Evolutionary conservation across 2,113 vertebrate genomes (phyloP).

Genomic region (Platysternon megacephalum): DNA sequence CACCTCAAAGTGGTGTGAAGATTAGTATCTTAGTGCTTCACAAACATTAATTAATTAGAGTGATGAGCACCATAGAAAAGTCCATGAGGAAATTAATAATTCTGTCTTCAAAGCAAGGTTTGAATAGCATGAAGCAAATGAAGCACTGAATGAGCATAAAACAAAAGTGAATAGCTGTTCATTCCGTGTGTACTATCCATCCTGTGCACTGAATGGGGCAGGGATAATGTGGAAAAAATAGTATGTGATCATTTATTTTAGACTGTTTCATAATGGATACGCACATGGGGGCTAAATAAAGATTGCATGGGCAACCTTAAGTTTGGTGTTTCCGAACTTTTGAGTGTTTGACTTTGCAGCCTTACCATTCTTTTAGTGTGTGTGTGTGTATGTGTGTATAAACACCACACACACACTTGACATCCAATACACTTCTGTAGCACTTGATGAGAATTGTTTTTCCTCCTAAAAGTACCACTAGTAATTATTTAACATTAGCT

Average conservation of each 20-base stretch:
- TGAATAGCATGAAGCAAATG: background rate
- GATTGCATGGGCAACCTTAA: background rate
- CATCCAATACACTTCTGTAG: background rate
- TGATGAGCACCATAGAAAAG: background rate
- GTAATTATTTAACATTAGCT: conserved; percentile 56
- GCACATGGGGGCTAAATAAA: background rate
- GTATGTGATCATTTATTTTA: background rate
- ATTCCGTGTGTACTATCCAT: conserved; percentile 17
- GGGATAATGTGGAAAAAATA: conserved; percentile 18
- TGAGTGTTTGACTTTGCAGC: background rate
- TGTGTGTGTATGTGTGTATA: background rate
- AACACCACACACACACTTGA: conserved; percentile 19
- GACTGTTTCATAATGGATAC: background rate
- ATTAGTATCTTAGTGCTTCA: background rate
- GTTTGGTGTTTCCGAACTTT: background rate
- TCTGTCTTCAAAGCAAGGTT: background rate
- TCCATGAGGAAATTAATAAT: conserved; percentile 64
- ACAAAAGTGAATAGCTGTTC: conserved; percentile 66
- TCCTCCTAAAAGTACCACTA: conserved; percentile 14
- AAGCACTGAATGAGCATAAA: conserved; percentile 35
- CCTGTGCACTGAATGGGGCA: conserved; percentile 36
- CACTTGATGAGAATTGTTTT: conserved; percentile 3
- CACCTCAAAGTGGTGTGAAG: background rate
- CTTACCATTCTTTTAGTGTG: background rate
- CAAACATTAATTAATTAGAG: background rate